These are phyloP conservation scores for Aphelocoma californica DNA, from an alignment of 2,797 vertebrate genomes.

Conservation along the genomic window DNA sequence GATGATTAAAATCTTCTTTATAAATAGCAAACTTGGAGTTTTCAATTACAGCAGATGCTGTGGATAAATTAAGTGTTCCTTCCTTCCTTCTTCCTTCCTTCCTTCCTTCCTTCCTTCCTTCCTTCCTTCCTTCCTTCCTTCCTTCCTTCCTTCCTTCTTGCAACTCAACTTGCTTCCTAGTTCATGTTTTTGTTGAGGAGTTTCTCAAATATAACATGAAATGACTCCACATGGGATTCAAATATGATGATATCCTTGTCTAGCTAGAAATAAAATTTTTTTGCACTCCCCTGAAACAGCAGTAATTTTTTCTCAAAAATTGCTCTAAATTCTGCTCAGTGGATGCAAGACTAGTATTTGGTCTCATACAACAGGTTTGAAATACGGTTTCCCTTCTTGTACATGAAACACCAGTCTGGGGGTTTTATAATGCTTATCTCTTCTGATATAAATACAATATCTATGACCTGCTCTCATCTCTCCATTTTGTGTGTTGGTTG, in stretches of 20 bases:
- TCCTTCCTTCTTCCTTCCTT: background rate
- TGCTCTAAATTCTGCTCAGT: constrained; percentile 42
- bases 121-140: background rate
- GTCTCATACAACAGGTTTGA: constrained; percentile 54
- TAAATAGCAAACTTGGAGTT: background rate
- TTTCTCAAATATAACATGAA: constrained; percentile 80
- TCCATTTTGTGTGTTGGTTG: background rate
- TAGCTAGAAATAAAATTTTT: constrained; percentile 60
- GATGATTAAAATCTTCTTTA: background rate
- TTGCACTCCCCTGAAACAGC: constrained; percentile 60
- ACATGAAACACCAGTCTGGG: background rate
- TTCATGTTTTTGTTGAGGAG: constrained; percentile 73
- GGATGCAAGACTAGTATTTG: constrained; percentile 54
- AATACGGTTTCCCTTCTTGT: background rate
- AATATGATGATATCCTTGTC: constrained; percentile 48
- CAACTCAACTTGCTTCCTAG: background rate
- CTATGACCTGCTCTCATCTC: background rate
- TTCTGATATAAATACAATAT: background rate
- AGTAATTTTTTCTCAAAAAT: constrained; percentile 60
- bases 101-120: background rate
- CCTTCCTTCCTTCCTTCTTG: background rate
- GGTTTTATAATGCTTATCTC: background rate
- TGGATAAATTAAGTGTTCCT: background rate
- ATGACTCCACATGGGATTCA: constrained; percentile 66
- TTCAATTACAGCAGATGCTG: background rate